phyloP scores from a whole-genome alignment of 2,113 vertebrate species.

The Silurus meridionalis region DNA sequence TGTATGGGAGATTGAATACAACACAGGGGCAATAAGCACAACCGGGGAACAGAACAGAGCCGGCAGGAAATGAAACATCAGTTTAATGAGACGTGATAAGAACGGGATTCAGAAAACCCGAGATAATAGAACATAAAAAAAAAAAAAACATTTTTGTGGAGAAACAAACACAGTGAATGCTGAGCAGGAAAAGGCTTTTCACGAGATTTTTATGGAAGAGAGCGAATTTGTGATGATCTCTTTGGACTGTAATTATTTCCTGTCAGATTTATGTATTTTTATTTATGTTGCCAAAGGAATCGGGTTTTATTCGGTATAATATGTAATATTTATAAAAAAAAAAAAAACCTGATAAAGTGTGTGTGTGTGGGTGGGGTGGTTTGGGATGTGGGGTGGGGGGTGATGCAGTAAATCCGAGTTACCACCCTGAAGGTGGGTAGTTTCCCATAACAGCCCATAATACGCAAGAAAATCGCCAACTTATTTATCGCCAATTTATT shows the following conservation, averaged over 20 bases:
- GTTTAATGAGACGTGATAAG: slow-evolving; percentile 31
- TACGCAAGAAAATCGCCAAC: too few relatives aligned
- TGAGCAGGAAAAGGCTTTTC: background rate
- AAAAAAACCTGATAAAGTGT: background rate
- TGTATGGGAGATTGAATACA: slow-evolving; percentile 13
- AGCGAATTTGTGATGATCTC: background rate
- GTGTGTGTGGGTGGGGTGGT: background rate
- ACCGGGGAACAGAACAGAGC: slow-evolving; percentile 9
- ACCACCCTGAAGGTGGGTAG: background rate
- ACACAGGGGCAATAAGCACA: slow-evolving; percentile 21
- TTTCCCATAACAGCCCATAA: background rate
- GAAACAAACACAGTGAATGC: background rate
- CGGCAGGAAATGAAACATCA: slow-evolving; percentile 26
- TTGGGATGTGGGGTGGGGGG: background rate
- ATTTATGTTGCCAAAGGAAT: background rate
- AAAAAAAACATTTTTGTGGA: background rate
- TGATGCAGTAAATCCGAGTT: background rate
- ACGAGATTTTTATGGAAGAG: background rate
- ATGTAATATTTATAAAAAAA: background rate
- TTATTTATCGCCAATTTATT: background rate
- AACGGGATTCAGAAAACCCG: background rate
- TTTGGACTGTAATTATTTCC: background rate
- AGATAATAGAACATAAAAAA: background rate
- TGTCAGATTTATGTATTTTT: background rate
- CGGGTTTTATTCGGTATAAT: background rate